A percentile compares a stretch with the other conserved stretches of the same genome.
These are phyloP conservation scores for Amaurobius ferox DNA, from an alignment of 2,888 invertebrate genomes.

Conservation along the genomic window DNA sequence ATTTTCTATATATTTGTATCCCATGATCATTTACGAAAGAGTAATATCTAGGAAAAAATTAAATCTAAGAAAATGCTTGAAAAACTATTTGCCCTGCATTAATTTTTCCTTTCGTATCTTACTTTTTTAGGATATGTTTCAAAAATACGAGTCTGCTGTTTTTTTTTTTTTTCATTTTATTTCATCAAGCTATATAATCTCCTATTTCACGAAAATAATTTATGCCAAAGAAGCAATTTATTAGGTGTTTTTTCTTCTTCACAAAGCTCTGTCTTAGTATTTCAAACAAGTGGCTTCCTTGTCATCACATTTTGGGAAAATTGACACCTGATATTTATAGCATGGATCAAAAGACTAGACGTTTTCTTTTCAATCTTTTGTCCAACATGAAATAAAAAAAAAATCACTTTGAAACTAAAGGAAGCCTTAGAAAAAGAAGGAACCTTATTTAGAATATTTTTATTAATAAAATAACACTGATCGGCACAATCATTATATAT, in stretches of 20 bases:
- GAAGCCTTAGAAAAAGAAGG: too few relatives aligned
- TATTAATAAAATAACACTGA: too few relatives aligned
- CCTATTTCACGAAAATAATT: neutral
- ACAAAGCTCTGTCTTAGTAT: neutral
- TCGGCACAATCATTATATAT: too few relatives aligned
- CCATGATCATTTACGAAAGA: too few relatives aligned
- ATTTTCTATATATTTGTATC: too few relatives aligned
- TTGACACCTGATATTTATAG: constrained; percentile 14
- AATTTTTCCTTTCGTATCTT: neutral
- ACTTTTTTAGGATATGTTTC: neutral
- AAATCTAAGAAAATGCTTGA: too few relatives aligned
- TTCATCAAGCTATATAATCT: neutral
- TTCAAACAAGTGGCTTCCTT: neutral
- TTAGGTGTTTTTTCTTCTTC: neutral
- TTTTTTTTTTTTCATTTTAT: neutral
- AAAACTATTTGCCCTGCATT: too few relatives aligned
- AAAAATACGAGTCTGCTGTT: too few relatives aligned
- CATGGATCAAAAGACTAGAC: neutral
- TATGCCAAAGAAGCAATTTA: neutral
- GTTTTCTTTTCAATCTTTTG: neutral
- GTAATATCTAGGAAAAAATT: too few relatives aligned
- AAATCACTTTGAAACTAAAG: too few relatives aligned
- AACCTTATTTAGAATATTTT: too few relatives aligned
- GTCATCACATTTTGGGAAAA: neutral
- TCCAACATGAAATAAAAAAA: too few relatives aligned